A percentile compares a stretch with the other conserved stretches of the same genome.
Conservation (phyloP, 2,113 vertebrate genomes). For the Takifugu flavidus region DNA sequence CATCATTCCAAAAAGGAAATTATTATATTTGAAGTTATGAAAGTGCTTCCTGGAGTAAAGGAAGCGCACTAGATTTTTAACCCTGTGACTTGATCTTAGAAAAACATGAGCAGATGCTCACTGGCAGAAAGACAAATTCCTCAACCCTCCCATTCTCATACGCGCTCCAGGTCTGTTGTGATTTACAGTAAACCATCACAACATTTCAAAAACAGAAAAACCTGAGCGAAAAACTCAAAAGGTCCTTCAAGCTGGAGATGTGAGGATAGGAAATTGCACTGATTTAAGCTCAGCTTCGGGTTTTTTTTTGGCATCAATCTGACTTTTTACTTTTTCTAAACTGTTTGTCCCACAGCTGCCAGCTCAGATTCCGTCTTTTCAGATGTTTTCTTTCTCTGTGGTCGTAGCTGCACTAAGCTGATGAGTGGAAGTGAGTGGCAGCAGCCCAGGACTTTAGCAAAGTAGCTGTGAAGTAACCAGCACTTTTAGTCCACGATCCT, state of each 20-base stretch:
- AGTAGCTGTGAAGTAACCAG: conserved; percentile 2
- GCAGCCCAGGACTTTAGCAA: conserved; percentile 10
- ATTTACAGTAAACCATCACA: conserved; percentile 51
- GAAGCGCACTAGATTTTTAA: conserved; percentile 58
- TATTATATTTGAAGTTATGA: conserved; percentile 75
- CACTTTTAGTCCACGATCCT: conserved; percentile 7
- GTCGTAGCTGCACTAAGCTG: conserved; percentile 38
- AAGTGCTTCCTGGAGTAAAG: conserved; percentile 64
- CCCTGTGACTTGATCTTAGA: conserved; percentile 64
- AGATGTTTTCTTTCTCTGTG: conserved; percentile 43
- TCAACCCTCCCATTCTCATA: conserved; percentile 25
- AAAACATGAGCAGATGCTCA: conserved; percentile 63
- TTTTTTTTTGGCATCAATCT: conserved; percentile 47
- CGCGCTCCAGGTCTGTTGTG: conserved; percentile 25
- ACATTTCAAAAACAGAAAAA: conserved; percentile 15
- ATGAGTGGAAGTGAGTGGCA: conserved; percentile 40
- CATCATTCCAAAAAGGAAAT: conserved; percentile 73
- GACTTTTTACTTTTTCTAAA: conserved; percentile 44
- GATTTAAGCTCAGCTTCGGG: conserved; percentile 64
- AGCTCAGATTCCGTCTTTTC: conserved; percentile 36
- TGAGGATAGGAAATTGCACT: conserved; percentile 65
- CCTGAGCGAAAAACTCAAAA: conserved; percentile 48
- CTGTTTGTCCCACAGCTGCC: conserved; percentile 44
- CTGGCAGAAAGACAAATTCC: conserved; percentile 57
- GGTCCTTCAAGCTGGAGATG: conserved; percentile 51